Conservation (phyloP, 2,113 vertebrate species). For the Nothoprocta perdicaria region DNA sequence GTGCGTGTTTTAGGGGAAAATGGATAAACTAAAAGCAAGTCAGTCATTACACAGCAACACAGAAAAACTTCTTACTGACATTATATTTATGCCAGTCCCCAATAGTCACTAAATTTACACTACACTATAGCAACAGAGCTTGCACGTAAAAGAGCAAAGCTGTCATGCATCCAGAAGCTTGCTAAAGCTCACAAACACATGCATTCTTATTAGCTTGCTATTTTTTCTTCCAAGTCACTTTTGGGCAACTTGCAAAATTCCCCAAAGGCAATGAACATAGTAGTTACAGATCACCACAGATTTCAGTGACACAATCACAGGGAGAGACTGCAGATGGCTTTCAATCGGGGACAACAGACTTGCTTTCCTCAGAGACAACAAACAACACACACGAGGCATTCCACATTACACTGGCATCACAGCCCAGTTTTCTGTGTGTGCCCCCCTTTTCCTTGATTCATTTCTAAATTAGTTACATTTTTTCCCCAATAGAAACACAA, state of each 20-base stretch:
- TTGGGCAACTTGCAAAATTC: neutral
- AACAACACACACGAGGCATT: neutral
- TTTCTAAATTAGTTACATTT: conserved; percentile 30
- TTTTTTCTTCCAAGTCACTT: neutral
- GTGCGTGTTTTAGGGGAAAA: neutral
- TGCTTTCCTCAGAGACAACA: neutral
- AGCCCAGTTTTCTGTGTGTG: neutral
- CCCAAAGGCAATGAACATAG: neutral
- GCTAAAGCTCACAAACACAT: neutral
- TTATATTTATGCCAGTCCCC: neutral
- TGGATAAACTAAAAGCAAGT: neutral
- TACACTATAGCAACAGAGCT: neutral
- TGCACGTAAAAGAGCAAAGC: neutral
- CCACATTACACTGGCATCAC: neutral
- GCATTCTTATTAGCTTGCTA: neutral
- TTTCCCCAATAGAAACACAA: neutral
- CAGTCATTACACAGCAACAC: neutral
- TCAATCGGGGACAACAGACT: neutral
- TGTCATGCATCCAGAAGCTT: neutral
- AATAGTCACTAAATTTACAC: neutral
- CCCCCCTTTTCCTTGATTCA: neutral
- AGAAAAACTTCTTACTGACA: neutral
- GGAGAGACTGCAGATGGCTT: neutral
- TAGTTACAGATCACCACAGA: neutral
- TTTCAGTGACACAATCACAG: neutral